phyloP scores from a whole-genome alignment of 2,888 invertebrate species.

The Gymnosoma rotundatum region DNA sequence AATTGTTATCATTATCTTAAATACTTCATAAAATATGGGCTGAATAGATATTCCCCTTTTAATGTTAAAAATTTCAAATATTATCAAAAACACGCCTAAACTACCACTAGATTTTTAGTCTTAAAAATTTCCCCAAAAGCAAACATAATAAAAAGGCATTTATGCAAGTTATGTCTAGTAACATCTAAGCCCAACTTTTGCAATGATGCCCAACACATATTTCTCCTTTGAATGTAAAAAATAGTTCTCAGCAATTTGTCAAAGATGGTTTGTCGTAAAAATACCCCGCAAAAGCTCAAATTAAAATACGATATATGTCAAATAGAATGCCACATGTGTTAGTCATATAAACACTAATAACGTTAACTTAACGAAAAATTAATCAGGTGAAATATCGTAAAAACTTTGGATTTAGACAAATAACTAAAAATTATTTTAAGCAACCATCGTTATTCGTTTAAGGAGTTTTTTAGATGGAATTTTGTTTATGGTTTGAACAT shows the following conservation, averaged over 20 bases:
- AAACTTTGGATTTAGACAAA: too few species aligned
- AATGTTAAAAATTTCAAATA: too few species aligned
- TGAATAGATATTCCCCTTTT: constrained; percentile 6
- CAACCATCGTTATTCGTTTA: too few species aligned
- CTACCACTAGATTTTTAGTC: neutral
- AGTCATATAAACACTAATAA: neutral
- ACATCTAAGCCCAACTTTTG: neutral
- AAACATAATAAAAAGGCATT: neutral
- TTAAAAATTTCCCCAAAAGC: neutral
- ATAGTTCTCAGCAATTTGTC: neutral
- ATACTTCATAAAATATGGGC: neutral
- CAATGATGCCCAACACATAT: neutral
- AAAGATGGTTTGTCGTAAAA: neutral
- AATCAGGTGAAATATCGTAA: neutral
- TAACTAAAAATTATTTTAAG: too few species aligned
- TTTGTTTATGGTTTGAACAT: too few species aligned
- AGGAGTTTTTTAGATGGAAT: too few species aligned
- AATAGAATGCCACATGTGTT: neutral
- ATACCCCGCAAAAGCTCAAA: neutral
- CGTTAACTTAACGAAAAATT: neutral
- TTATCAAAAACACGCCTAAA: constrained; percentile 1
- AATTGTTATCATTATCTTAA: neutral
- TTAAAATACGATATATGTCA: neutral
- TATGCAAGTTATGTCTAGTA: neutral
- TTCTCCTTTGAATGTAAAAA: neutral